phyloP scores from a whole-genome alignment of 2,888 invertebrate species.

The Druceiella hillmani region DNA sequence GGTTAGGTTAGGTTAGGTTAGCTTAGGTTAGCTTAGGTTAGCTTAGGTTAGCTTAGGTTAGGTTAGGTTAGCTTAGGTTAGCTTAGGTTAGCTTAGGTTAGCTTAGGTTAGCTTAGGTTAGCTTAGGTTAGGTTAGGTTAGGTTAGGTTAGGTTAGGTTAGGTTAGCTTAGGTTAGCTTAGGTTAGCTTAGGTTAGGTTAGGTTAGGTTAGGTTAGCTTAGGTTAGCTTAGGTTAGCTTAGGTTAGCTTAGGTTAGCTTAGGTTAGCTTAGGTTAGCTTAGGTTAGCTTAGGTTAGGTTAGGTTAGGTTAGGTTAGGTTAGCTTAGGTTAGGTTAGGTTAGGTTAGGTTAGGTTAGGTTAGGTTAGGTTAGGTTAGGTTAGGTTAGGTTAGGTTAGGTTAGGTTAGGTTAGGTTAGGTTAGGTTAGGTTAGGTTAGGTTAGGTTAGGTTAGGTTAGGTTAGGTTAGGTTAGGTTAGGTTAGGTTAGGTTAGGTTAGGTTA shows the following conservation, averaged over 20 bases:
- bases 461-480: background rate
- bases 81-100: background rate
- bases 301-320: background rate
- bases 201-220: background rate
- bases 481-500: background rate
- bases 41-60: background rate
- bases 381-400: background rate
- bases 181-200: background rate
- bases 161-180: background rate
- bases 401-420: background rate
- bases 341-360: background rate
- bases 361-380: background rate
- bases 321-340: background rate
- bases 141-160: background rate
- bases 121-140: background rate
- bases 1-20: background rate
- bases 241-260: background rate
- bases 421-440: background rate
- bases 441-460: background rate
- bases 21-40: background rate
- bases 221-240: background rate
- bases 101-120: background rate
- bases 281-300: background rate
- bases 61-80: background rate
- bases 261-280: background rate